Evolutionary conservation across 2,888 invertebrate genomes (phyloP).

Genomic region (Lampropteryx suffumata): DNA sequence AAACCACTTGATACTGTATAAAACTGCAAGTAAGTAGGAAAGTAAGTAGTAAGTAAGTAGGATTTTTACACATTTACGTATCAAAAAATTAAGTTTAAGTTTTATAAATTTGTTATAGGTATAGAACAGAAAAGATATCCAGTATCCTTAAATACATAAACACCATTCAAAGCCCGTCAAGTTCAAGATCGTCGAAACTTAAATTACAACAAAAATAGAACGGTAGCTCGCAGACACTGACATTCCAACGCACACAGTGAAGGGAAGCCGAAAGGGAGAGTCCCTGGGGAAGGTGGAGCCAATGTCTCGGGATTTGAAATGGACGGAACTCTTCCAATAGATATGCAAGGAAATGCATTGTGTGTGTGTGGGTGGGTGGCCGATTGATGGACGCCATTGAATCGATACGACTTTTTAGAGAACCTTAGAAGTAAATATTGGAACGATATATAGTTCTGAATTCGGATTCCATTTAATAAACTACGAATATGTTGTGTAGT

Average conservation of each 20-base stretch:
- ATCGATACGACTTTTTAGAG: conserved; percentile 43
- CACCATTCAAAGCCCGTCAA: conserved; percentile 34
- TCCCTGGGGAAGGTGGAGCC: conserved; percentile 80
- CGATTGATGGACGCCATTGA: conserved; percentile 49
- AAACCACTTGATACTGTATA: no score
- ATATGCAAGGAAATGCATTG: conserved; percentile 78
- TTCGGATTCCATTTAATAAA: background rate
- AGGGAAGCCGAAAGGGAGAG: conserved; percentile 71
- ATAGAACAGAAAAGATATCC: no score
- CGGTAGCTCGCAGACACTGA: conserved; percentile 44
- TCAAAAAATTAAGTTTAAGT: no score
- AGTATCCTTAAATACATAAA: background rate
- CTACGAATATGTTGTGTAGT: no score
- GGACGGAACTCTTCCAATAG: conserved; percentile 74
- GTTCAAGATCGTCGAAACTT: conserved; percentile 59
- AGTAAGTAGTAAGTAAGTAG: no score
- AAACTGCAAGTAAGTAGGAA: no score
- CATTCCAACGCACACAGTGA: conserved; percentile 47
- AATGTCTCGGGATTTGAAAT: conserved; percentile 73
- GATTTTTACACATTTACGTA: no score
- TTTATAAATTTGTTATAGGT: no score
- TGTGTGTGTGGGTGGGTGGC: conserved; percentile 58
- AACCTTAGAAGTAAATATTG: conserved; percentile 31
- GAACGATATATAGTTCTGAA: conserved; percentile 20
- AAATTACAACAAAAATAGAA: conserved; percentile 64